Evolutionary conservation across 2,797 vertebrate genomes (phyloP), one percentile per base, ranked within the genome.

Genomic region (Pterois miles): DNA sequence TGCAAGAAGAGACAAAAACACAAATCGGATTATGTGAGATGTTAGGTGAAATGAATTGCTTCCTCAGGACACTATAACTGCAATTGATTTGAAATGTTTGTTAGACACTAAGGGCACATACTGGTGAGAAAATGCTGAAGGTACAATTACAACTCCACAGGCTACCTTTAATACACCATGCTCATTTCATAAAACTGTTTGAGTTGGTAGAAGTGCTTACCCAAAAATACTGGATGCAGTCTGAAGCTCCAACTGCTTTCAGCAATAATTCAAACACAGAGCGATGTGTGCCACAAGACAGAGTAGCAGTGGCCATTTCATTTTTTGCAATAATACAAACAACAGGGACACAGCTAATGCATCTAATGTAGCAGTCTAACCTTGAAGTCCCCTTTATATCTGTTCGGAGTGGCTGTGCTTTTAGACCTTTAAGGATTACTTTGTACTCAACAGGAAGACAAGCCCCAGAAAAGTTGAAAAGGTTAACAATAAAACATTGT

Each of bases 11-110:
- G n/a, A 48, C 11, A 64, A 59, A 59, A 46, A 5, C 22, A 52
- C 20, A 64, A 74, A 71, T 54, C 40, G 20, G 36, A 70, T 27
- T 60, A 59, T 40, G 8, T 67, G 29, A 71, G 46, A 65, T 67
- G 31, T 6, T 56, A 5, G 40, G 50, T 22, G 29, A 29, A 68
- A 77, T 52, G 2, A 73, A 63, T 66, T 62, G 22, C 11, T 74
- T 73, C 25, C n/a, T 36, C n/a, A 8, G 31, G 31, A 84, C 7
- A 54, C 60, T 57, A 40, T 7, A 23, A 57, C 8, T 65, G 16
- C 14, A 70, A 75, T 33, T 71, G 38, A 65, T 53, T 67, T 64
- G 36, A 16, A 46, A 46, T 34, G 48, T 36, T 60, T 65, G 38
- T 13, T 20, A 65, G 56, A 74, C 58, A 50, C 40, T 53, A 3